Base-by-base conservation (phyloP, 2,113 vertebrate species). In the Chaetodon trifascialis region DNA sequence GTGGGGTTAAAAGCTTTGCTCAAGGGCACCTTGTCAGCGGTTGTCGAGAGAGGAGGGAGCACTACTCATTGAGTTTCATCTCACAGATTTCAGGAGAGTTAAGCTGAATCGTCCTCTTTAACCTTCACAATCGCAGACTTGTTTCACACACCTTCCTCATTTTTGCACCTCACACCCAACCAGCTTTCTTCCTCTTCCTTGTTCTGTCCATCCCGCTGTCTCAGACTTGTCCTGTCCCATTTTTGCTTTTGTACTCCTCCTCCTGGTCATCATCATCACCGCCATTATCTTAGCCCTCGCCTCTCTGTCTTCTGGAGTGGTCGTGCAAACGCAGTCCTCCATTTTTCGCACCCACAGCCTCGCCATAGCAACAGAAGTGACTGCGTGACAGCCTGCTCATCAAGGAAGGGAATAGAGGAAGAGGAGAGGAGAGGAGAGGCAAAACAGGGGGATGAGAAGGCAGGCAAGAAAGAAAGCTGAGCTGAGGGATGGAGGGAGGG, bases 291-390 rank as follows among this genome's bases (percentile, higher is more conserved):
- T 19, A 38, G 62, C 56, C 55, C 49, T 66, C 34, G 3, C 67
- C 59, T 62, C 15, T 69, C 70, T 38, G 30, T 74, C 67, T 25
- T 64, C 66, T 80, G 42, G 30, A 58, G 74, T 70, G 75, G 49
- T 68, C 51, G 56, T 46, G 58, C 66, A 73, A 65, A 62, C 17
- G 38, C 66, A 11, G 30, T 72, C 76, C 56, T 79, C 60, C 67
- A 74, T 80, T 90, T 52, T 82, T 91, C 52, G 76, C 90, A 86
- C 83, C 86, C 86, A 74, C 83, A 78, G 87, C 88, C 88, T 94
- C 79, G 38, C 94, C 89, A 93, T 92, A 90, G 93, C 93, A 95
- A 94, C 93, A 76, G 84, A 82, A 84, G 56, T 58, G 76, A 85
- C 75, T 85, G 88, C 58, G 60, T 70, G 56, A 83, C 65, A 88